A percentile compares a stretch with the other conserved stretches of the same genome.
Evolutionary conservation across 2,797 vertebrate species (phyloP).

Genomic region (Myotis myotis): DNA sequence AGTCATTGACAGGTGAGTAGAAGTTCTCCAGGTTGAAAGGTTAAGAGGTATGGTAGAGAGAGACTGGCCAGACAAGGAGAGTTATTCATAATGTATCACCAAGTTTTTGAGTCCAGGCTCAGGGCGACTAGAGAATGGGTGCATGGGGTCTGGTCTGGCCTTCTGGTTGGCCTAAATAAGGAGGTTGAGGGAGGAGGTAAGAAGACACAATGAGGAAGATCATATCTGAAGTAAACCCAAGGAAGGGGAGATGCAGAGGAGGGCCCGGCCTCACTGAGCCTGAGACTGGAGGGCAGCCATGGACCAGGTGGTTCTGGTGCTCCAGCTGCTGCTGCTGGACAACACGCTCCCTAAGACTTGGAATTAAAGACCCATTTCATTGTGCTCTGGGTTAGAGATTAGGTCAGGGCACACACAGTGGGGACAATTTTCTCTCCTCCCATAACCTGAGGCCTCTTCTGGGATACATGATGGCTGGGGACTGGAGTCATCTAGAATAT

Average conservation of each 20-base stretch:
- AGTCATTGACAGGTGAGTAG: background rate
- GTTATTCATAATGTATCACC: accelerated
- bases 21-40: background rate
- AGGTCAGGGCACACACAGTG: background rate
- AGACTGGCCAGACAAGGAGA: background rate
- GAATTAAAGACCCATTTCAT: background rate
- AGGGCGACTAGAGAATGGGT: background rate
- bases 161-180: background rate
- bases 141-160: background rate
- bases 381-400: background rate
- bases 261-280: background rate
- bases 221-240: background rate
- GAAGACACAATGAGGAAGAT: too few species aligned
- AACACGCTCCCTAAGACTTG: background rate
- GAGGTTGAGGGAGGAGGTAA: background rate
- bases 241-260: background rate
- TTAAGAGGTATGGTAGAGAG: background rate
- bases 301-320: accelerated
- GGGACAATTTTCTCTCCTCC: background rate
- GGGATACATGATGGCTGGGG: background rate
- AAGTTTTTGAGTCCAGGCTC: background rate
- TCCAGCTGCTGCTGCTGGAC: background rate
- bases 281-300: background rate
- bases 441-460: background rate
- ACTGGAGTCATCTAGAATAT: background rate